Base-by-base conservation (phyloP, 2,797 vertebrate species). In the Fistularia commersonii region DNA sequence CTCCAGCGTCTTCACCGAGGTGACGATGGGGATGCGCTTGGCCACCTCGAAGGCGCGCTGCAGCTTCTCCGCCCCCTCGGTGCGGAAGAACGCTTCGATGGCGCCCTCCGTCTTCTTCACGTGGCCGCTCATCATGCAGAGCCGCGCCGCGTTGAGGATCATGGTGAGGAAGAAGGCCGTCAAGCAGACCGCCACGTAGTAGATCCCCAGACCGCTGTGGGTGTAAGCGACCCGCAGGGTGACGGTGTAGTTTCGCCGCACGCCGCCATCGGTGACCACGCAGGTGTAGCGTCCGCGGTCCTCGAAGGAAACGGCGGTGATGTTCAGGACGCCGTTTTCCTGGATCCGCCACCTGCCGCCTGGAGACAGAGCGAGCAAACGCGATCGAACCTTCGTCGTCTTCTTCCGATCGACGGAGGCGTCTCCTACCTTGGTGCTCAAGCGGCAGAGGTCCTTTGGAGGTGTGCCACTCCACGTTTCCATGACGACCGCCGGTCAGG, bases 31-130 rank as follows among this genome's bases (percentile, higher is more conserved):
- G 57, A 99, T 98, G 1, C 88, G 91, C 69, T 98, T 98, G 72
- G 96, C 96, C 0, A 99, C 91, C 83, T 99, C 96, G 3, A 98
- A 91, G 1, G 96, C 96, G 51, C 93, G 96, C 87, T 98, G 96
- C 38, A 99, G 90, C 74, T 97, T 98, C 86, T 99, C 96, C 0
- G 92, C 89, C 1, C 96, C 96, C 61, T 99, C 96, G 0, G 91
- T 95, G 52, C 90, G 87, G 86, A 99, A 99, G 87, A 99, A 97
- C n/a, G 98, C 96, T 0, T 99, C 96, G 87, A 99, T 95, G 66
- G 93, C 95, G 13, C 80, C 89, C 85, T 99, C 95, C 0, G 93
- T 98, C 71, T 96, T 92, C 69, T 93, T 94, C 12, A 99, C 91
- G 83, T 99, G 96, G 70, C 91, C 93, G 88, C 92, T 93, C 85